Evolutionary conservation across 2,797 vertebrate species (phyloP), one percentile per base, ranked within the genome.

Genomic region (Triplophysa bombifrons): DNA sequence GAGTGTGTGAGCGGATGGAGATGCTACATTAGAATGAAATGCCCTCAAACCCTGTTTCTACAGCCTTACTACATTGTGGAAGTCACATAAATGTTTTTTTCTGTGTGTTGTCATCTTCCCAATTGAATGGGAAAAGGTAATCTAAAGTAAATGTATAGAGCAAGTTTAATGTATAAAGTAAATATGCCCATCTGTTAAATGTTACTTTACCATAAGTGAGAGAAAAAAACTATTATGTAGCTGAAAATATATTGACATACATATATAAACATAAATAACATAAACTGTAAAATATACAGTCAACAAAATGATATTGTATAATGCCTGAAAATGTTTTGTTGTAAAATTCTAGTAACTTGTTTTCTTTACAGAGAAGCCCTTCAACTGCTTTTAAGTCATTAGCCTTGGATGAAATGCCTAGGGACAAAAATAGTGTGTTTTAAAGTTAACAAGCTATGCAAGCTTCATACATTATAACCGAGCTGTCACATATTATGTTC

Each of bases 1-100:
- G 41, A 30, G 73, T 38, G 77, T 87, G 76, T 87, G 80, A 22
- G 86, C 84, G 83, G 64, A 79, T 85, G 25, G 67, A 66, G 66
- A 27, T 41, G 67, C 9, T 69, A 44, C 64, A 76, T 56, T 68
- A 34, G 16, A 44, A 22, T 68, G 38, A n/a, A 48, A 72, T 73
- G 53, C 34, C 44, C 30, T 53, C 76, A 64, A 53, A 64, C 56
- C 34, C 46, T 17, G 34, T 64, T 71, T 65, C 30, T 20, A 58
- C 74, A 30, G 13, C 2, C 12, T 16, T 76, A 56, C 34, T 41
- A 50, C 44, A 70, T 20, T 60, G 44, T 63, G 41, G 76, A 78
- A 67, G 67, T 78, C 67, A 61, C 4, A 0, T 16, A 19, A n/a
- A 58, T 27, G 34, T 14, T 38, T 78, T 61, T 34, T 16, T 51